Percentiles rank a stretch among this genome's conserved stretches.
Evolutionary conservation across 64 coral and sea anemone genomes (phyloP).

Genomic region (Hydrozoanthus tunicans): DNA sequence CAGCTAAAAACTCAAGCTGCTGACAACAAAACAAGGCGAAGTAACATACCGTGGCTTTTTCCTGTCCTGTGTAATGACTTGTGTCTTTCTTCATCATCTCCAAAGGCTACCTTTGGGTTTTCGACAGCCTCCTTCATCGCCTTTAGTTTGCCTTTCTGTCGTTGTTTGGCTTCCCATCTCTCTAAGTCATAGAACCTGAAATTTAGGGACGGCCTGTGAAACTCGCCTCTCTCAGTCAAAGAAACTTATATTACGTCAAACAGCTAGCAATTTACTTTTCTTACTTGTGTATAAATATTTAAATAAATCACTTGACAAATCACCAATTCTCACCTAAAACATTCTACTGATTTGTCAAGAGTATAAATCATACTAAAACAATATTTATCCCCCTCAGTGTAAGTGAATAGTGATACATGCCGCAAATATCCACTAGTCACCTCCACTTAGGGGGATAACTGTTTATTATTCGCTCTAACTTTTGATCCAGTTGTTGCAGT

Average conservation of each 20-base stretch:
- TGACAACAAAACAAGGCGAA: too few species aligned
- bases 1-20: too few species aligned
- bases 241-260: slow-evolving; percentile 47
- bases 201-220: neutral
- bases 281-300: neutral
- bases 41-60: slow-evolving; percentile 44
- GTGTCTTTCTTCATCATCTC: slow-evolving; percentile 84
- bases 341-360: too few species aligned
- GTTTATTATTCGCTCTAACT: too few species aligned
- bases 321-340: too few species aligned
- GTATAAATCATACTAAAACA: too few species aligned
- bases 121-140: slow-evolving; percentile 75
- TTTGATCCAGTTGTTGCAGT: too few species aligned
- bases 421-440: too few species aligned
- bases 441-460: too few species aligned
- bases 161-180: slow-evolving; percentile 88
- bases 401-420: too few species aligned
- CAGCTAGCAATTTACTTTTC: neutral
- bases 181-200: slow-evolving; percentile 89
- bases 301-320: too few species aligned
- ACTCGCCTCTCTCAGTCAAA: slow-evolving; percentile 91
- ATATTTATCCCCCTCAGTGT: too few species aligned
- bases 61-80: slow-evolving; percentile 36
- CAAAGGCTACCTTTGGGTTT: slow-evolving; percentile 77
- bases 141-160: slow-evolving; percentile 72